Evolutionary conservation across 2,888 invertebrate genomes (phyloP).

Genomic region (Caenorhabditis auriculariae): DNA sequence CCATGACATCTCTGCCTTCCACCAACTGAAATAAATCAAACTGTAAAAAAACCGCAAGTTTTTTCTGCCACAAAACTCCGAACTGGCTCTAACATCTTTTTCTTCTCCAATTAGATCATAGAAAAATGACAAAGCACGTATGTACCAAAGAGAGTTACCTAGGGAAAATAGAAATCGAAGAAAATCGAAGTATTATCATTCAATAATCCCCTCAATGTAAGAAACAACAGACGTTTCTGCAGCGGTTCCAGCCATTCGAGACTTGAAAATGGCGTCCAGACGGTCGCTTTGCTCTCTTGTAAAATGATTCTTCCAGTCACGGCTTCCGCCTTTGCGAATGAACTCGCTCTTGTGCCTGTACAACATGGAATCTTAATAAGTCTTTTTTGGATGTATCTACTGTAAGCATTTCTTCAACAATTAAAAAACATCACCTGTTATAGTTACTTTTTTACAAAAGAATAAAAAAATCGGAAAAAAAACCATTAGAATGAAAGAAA

Average conservation of each 20-base stretch:
- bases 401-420: no score
- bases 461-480: constrained; percentile 1
- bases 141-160: no score
- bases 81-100: no score
- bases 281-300: constrained; percentile 55
- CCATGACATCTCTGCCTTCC: constrained; percentile 56
- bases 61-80: no score
- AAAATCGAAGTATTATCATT: neutral
- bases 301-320: constrained; percentile 62
- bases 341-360: constrained; percentile 53
- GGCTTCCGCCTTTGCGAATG: constrained; percentile 58
- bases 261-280: constrained; percentile 42
- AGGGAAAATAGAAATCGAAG: no score
- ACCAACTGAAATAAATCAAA: constrained; percentile 34
- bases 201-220: neutral
- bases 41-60: no score
- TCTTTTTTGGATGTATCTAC: no score
- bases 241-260: constrained; percentile 31
- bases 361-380: no score
- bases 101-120: no score
- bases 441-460: no score
- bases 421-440: no score
- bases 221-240: constrained; percentile 21
- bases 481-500: neutral
- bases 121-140: no score